Evolutionary conservation across 2,113 vertebrate species (phyloP), one percentile per base, ranked within the genome.

Genomic region (Cairina moschata): DNA sequence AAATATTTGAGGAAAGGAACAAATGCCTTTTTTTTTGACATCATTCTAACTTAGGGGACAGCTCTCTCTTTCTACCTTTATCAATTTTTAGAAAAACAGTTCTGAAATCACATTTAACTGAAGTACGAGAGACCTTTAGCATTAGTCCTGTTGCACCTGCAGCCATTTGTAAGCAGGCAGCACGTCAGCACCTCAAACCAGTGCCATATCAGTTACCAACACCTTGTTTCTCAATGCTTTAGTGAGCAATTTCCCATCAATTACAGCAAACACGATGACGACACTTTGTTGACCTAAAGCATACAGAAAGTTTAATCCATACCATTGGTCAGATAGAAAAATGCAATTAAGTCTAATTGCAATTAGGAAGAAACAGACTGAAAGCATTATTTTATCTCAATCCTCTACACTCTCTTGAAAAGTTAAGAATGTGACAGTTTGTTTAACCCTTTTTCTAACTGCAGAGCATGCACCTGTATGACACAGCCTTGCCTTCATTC

Each of bases 351-450:
- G 25, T 42, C 17, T 59, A 67, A 83, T 25, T 48, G 42, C 20
- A 83, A 42, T 60, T n/a, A 81, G 22, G 26, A 32, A 83, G 4
- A 22, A 74, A 84, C 1, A 83, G 36, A 83, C 0, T 8, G 36
- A 79, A 71, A 58, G 14, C 9, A 69, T 16, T 12, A 38, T 42
- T 93, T 74, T 55, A 84, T 23, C 31, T 73, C 76, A 79, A 79
- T 66, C 13, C 32, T 46, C 34, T 16, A 34, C 7, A 34, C 2
- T 40, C 21, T 22, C 52, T 71, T 21, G 25, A 76, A 72, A 73
- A 0, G 0, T 2, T 8, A 6, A 42, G 14, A 91, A 63, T 20
- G 10, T 73, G 17, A 58, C 5, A 76, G 4, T 73, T 65, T 69
- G 7, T 66, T 89, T 42, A 91, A 79, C 62, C 40, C 40, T 38